These are phyloP conservation scores for Prietella phreatophila DNA, from an alignment of 2,113 vertebrate genomes.

Conservation along the genomic window DNA sequence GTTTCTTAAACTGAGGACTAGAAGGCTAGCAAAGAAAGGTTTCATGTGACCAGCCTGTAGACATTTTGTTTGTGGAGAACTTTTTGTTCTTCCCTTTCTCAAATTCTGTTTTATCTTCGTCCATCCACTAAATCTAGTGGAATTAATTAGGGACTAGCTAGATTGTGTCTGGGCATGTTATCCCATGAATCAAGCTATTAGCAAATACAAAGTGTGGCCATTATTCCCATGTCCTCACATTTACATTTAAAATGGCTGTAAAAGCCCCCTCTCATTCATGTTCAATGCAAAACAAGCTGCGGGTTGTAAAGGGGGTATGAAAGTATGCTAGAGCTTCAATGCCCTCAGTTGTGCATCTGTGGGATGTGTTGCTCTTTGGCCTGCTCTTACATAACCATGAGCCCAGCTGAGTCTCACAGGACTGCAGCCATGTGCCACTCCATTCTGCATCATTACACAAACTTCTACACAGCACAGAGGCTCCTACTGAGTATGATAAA, in stretches of 20 bases:
- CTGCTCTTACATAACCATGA: slow-evolving; percentile 49
- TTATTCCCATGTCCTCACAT: slow-evolving; percentile 23
- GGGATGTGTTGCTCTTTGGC: slow-evolving; percentile 35
- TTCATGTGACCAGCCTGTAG: slow-evolving; percentile 39
- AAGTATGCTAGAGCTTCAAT: slow-evolving; percentile 28
- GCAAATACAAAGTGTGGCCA: slow-evolving; percentile 21
- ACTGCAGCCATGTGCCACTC: slow-evolving; percentile 35
- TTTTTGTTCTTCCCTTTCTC: slow-evolving; percentile 2
- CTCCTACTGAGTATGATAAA: slow-evolving; percentile 37
- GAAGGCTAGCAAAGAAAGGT: slow-evolving; percentile 7
- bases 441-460: slow-evolving; percentile 28
- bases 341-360: slow-evolving; percentile 28
- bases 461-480: slow-evolving; percentile 40
- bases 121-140: not conserved
- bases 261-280: slow-evolving; percentile 8
- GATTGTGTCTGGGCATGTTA: slow-evolving; percentile 16
- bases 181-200: slow-evolving; percentile 18
- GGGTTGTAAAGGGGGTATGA: slow-evolving; percentile 12
- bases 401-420: slow-evolving; percentile 57
- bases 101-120: not conserved
- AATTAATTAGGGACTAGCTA: slow-evolving; percentile 1
- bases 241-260: slow-evolving; percentile 22
- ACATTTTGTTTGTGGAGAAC: slow-evolving; percentile 16
- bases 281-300: not conserved
- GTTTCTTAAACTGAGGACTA: slow-evolving; percentile 3